Evolutionary conservation across 92 coral and sea anemone genomes (phyloP), one percentile per base, ranked within the genome.

Genomic region (Pocillopora grandis): DNA sequence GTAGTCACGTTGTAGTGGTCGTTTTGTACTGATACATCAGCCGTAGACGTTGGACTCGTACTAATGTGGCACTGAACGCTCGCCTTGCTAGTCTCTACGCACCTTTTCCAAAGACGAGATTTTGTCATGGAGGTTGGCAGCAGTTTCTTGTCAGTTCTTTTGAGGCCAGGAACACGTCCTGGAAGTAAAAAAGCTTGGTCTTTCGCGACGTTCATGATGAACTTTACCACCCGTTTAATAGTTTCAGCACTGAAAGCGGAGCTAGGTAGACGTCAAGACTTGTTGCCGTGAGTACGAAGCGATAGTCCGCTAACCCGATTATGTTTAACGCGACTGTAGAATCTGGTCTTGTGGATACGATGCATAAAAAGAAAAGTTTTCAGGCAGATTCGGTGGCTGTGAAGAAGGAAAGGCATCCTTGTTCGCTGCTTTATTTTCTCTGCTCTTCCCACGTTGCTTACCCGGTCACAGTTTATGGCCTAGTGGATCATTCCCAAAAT

Each of bases 121-220:
- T 85, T 89, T 66, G 92, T 85, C 20, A 85, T 55, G n/a, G 78
- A 66, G 9, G 79, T 74, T 58, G 92, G 92, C 19, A 89, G 87
- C 58, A 89, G 20, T 62, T 85, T 85, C 33, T 85, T 84, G 23
- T 89, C 87, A 18, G 36, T 81, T 42, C 92, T 27, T 56, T 88
- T 88, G 60, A 88, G 84, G 60, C 91, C 88, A 57, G 85, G 91
- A n/a, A 85, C 89, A 68, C 89, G 84, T 23, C 92, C 92, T 9
- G 89, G 92, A 76, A 89, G 86, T 12, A 81, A 15, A 62, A 89
- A 84, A 9, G 92, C 89, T 76, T 89, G 87, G 57, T 89, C 79
- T 80, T 85, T 87, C 10, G 89, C 89, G 7, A 79, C 58, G 76
- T 85, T 89, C 20, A 19, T 61, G 1, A 85, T 75, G 57, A 90